Evolutionary conservation across 2,888 invertebrate genomes (phyloP).

Genomic region (Drosophila quasianomalipes): DNA sequence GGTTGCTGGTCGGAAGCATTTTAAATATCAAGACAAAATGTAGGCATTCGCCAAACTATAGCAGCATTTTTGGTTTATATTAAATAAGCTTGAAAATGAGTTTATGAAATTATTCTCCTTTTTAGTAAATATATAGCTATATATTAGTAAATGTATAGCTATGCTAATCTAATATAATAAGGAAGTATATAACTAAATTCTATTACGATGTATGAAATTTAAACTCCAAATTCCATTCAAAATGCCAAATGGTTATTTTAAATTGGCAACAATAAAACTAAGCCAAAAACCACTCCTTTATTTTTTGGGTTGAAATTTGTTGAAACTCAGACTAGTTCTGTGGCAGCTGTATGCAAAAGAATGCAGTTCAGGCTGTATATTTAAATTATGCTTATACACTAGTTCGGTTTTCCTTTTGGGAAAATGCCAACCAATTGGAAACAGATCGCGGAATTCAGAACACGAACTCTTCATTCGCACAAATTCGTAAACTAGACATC

Average conservation of each 20-base stretch:
- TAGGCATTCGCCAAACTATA: neutral
- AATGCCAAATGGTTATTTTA: neutral
- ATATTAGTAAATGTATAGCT: neutral
- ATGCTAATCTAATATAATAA: neutral
- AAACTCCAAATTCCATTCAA: neutral
- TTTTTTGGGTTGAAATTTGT: neutral
- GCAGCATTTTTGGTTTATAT: neutral
- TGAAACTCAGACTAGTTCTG: neutral
- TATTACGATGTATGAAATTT: neutral
- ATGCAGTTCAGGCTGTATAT: neutral
- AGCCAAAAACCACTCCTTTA: neutral
- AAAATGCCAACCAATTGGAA: neutral
- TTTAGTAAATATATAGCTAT: neutral
- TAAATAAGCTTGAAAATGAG: neutral
- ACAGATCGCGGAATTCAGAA: neutral
- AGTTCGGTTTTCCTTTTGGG: neutral
- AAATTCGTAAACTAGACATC: neutral
- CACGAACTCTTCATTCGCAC: neutral
- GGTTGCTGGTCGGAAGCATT: conserved; percentile 15
- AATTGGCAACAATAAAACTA: neutral
- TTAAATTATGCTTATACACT: neutral
- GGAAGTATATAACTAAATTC: neutral
- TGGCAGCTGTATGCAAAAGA: neutral
- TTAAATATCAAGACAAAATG: conserved; percentile 23
- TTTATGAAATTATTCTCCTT: neutral